These are phyloP conservation scores for zebrafish (Danio rerio) DNA, from an alignment of 2,113 vertebrate species.

Conservation along the genomic window GRCz12tu NC_133186.1:40898501-40899000, in stretches of 20 bases:
- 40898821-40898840: constrained; percentile 66
- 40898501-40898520: no score
- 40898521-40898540: no score
- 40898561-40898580: no score
- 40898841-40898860: constrained; percentile 67
- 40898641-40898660: no score
- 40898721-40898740: neutral
- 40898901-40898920: constrained; percentile 60
- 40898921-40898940: constrained; percentile 52
- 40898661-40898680: neutral
- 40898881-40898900: constrained; percentile 49
- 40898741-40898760: constrained; percentile 27
- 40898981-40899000: neutral
- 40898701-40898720: neutral
- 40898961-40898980: neutral
- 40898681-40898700: no score
- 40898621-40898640: no score
- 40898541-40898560: no score
- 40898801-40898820: constrained; percentile 20
- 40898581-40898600: no score
- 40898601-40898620: no score
- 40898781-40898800: constrained; percentile 5
- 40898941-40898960: constrained; percentile 32
- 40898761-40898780: constrained; percentile 25
- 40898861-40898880: constrained; percentile 67